Percentiles rank a stretch among this genome's conserved stretches.
phyloP scores from a whole-genome alignment of 1,140 invertebrate species.

The Ptiloglossa arizonensis region DNA sequence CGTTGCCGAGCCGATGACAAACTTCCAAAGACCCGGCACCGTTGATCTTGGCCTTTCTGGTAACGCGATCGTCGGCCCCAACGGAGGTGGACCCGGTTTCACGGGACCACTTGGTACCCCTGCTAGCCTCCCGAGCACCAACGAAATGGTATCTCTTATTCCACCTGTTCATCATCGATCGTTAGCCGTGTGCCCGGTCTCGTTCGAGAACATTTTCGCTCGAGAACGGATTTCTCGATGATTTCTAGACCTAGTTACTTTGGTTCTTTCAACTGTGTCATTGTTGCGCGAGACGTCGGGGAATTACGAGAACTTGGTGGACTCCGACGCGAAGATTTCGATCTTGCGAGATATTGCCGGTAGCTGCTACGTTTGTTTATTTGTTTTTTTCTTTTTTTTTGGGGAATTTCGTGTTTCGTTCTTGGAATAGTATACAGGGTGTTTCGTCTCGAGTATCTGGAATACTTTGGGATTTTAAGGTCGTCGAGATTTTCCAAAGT shows the following conservation, averaged over 20 bases:
- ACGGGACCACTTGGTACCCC: constrained; percentile 71
- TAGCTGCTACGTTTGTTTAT: too few species aligned
- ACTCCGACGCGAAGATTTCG: too few species aligned
- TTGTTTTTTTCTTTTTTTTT: too few species aligned
- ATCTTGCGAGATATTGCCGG: too few species aligned
- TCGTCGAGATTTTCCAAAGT: too few species aligned
- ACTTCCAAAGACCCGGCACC: constrained; percentile 66
- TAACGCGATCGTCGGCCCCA: constrained; percentile 74
- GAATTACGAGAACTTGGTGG: too few species aligned
- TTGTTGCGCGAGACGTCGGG: constrained; percentile 10
- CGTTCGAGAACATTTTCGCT: background rate
- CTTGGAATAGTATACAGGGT: too few species aligned
- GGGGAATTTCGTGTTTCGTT: too few species aligned
- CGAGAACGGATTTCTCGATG: background rate
- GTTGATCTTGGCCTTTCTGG: constrained; percentile 77
- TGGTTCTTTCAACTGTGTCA: constrained; percentile 4
- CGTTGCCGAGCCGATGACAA: constrained; percentile 59
- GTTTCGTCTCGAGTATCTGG: too few species aligned
- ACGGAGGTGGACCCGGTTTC: constrained; percentile 71
- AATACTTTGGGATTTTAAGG: too few species aligned
- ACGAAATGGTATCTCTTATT: constrained; percentile 77
- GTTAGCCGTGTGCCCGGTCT: constrained; percentile 16
- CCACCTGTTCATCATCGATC: constrained; percentile 63
- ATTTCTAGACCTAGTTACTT: background rate
- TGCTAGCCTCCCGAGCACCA: constrained; percentile 69